These are phyloP conservation scores for Cebus imitator DNA, from an alignment of 2,113 vertebrate genomes.

Conservation along the genomic window DNA sequence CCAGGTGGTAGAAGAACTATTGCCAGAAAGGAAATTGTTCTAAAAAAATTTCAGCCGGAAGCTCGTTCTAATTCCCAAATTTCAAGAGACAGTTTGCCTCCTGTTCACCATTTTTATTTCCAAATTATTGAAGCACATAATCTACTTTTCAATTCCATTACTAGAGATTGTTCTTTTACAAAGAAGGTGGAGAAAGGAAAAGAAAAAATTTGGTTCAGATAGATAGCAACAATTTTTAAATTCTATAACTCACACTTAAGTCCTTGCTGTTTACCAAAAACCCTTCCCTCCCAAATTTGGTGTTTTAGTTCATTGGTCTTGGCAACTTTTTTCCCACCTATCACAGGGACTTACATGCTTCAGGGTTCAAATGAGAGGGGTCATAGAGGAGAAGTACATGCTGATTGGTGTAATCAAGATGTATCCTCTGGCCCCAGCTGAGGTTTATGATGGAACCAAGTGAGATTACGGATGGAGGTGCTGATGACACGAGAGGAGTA, in stretches of 20 bases:
- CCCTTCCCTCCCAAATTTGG: not conserved
- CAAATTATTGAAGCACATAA: not conserved
- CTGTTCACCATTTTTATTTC: not conserved
- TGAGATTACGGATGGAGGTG: not conserved
- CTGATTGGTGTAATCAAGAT: not conserved
- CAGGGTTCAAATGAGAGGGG: not conserved
- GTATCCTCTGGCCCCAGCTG: not conserved
- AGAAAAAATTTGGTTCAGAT: not conserved
- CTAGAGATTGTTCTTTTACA: not conserved
- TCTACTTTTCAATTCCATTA: not conserved
- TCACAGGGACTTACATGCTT: not conserved
- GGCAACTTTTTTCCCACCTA: not conserved
- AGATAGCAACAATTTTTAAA: not conserved
- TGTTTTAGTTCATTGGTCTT: not conserved
- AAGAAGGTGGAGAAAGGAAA: not conserved
- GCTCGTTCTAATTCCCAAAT: not conserved
- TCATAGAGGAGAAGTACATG: not conserved
- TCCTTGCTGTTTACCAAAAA: not conserved
- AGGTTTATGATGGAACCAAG: not conserved
- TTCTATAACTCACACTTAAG: not conserved
- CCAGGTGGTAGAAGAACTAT: not conserved
- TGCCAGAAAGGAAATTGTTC: not conserved
- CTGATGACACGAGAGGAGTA: not conserved
- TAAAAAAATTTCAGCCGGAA: not conserved
- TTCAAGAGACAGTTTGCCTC: not conserved